Evolutionary conservation across 2,888 invertebrate genomes (phyloP).

Genomic region (Erpobdella octoculata): DNA sequence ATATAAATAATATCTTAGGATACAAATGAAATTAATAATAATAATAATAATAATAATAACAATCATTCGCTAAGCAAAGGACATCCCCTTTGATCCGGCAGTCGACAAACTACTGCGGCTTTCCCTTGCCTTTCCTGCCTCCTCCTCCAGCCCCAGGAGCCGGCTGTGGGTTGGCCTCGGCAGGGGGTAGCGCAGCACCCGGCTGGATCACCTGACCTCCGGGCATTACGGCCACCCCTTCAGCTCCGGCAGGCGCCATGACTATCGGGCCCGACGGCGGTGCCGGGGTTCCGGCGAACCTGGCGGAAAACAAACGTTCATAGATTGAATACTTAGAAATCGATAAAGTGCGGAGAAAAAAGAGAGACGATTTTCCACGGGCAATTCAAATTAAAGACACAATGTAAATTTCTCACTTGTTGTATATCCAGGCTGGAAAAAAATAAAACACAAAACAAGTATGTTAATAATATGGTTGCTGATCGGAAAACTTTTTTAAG

Average conservation of each 20-base stretch:
- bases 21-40: no score
- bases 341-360: neutral
- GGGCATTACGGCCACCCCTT: neutral
- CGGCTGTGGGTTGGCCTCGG: neutral
- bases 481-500: neutral
- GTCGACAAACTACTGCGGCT: conserved; percentile 14
- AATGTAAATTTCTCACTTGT: conserved; percentile 15
- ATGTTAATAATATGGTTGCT: neutral
- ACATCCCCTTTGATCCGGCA: no score
- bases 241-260: neutral
- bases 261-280: neutral
- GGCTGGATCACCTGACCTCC: neutral
- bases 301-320: neutral
- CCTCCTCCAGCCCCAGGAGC: neutral
- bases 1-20: no score
- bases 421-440: conserved; percentile 25
- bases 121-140: conserved; percentile 21
- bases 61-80: no score
- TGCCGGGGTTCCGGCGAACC: neutral
- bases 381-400: neutral
- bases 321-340: neutral
- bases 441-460: neutral
- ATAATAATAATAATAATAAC: no score
- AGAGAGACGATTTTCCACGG: neutral
- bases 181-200: neutral